Conservation (phyloP, 2,888 invertebrate species). For the Endotricha flammealis region DNA sequence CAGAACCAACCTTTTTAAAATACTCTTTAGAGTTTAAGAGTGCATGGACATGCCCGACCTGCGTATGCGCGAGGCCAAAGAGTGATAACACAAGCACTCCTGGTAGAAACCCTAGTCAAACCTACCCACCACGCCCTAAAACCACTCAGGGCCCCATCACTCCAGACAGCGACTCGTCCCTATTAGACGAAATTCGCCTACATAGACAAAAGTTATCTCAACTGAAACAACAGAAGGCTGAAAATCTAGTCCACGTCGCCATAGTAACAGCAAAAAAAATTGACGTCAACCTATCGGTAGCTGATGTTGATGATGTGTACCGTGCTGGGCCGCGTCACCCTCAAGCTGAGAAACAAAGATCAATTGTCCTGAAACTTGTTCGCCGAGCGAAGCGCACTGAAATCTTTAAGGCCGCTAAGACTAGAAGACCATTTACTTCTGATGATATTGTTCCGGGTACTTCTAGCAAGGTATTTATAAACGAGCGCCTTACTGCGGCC, state of each 20-base stretch:
- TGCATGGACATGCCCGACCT: neutral
- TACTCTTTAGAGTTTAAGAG: neutral
- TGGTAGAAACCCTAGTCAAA: neutral
- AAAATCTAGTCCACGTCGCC: slow-evolving; percentile 1
- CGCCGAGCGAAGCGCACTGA: neutral
- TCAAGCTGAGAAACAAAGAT: neutral
- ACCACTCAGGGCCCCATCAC: neutral
- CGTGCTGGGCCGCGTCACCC: neutral
- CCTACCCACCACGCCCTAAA: neutral
- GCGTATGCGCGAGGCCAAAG: neutral
- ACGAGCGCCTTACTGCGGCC: neutral
- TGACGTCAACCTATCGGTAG: neutral
- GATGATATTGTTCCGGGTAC: neutral
- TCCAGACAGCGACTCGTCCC: neutral
- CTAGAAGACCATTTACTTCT: neutral
- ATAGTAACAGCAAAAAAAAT: neutral
- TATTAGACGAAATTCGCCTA: neutral
- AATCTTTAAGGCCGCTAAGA: neutral
- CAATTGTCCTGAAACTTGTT: neutral
- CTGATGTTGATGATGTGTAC: neutral
- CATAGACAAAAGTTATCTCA: neutral
- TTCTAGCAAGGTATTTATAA: neutral
- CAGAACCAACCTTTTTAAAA: neutral
- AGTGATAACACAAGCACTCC: neutral
- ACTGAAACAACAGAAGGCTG: neutral